Evolutionary conservation across 2,888 invertebrate species (phyloP).

Genomic region (Ommatoiulus sabulosus): DNA sequence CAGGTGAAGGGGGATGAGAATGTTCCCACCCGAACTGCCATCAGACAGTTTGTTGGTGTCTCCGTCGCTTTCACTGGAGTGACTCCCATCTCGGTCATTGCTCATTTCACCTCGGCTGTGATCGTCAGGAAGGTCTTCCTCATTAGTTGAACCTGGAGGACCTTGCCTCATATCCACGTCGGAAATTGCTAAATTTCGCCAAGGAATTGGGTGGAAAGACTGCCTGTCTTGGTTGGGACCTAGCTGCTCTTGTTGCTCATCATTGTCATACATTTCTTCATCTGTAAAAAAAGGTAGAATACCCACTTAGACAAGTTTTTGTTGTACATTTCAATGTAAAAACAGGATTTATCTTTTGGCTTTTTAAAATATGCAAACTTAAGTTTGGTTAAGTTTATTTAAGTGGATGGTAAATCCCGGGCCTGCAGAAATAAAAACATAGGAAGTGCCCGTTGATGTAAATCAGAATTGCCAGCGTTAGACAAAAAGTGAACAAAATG

Average conservation of each 20-base stretch:
- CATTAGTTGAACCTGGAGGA: constrained; percentile 7
- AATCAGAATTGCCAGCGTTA: no score
- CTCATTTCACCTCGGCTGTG: background rate
- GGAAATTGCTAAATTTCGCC: constrained; percentile 51
- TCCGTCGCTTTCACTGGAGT: constrained; percentile 50
- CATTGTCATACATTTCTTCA: background rate
- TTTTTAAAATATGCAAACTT: no score
- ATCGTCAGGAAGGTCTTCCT: background rate
- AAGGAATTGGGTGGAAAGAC: constrained; percentile 55
- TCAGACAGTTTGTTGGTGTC: background rate
- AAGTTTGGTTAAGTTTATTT: no score
- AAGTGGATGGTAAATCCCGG: no score
- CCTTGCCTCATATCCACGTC: constrained; percentile 54
- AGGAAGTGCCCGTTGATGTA: no score
- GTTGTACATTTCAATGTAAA: no score
- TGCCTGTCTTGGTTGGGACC: constrained; percentile 39
- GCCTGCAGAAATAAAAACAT: no score
- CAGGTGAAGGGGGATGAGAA: constrained; percentile 70
- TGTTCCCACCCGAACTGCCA: background rate
- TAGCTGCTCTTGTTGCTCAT: background rate
- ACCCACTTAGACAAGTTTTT: no score
- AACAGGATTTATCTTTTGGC: no score
- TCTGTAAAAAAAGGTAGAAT: background rate
- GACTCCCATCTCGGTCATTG: background rate
- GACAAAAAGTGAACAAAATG: no score